Evolutionary conservation across 92 coral and sea anemone genomes (phyloP), one percentile per base, ranked within the genome.

Genomic region (Parazoanthus darwini): DNA sequence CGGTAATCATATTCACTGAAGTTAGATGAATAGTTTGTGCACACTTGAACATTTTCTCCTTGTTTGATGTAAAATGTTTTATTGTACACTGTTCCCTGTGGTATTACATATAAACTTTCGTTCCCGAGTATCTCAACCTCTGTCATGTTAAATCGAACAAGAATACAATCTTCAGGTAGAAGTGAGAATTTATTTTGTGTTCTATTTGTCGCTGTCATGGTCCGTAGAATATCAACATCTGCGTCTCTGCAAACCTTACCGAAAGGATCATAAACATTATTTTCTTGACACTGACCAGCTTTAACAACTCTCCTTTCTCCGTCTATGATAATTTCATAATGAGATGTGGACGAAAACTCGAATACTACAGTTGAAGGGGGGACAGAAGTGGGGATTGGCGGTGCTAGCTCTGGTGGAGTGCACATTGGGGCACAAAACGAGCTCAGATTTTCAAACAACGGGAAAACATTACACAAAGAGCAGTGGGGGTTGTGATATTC

Each of bases 401-500:
- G 33, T 11, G 29, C 29, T 15, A 44, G 14, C n/a, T 39, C 16
- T 42, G 37, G 38, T 33, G 48, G 46, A 36, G 20, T 38, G 20
- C 77, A 67, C 20, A 54, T 50, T 10, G 54, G 5, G 9, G 72
- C 0, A 15, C 74, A 37, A 43, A 54, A 38, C 22, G 74, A 48
- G 48, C 26, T 11, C 75, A 63, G 10, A 79, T 20, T 9, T 6
- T 16, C 48, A 39, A 18, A 70, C 77, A 43, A 6, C 9, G 85
- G 74, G 14, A 56, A 18, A 25, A 37, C 44, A 38, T 36, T 59
- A 13, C 86, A 82, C 59, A 82, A 46, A 23, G 50, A 7, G 35
- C 86, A 82, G 86, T 82, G 76, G 18, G 86, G 86, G 25, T 82
- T 82, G 10, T 26, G 38, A 20, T 65, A 82, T 37, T 35, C 56